Percentiles rank a stretch among this genome's conserved stretches.
Evolutionary conservation across 1,140 invertebrate species (phyloP).

Genomic region (Ephestia elutella): DNA sequence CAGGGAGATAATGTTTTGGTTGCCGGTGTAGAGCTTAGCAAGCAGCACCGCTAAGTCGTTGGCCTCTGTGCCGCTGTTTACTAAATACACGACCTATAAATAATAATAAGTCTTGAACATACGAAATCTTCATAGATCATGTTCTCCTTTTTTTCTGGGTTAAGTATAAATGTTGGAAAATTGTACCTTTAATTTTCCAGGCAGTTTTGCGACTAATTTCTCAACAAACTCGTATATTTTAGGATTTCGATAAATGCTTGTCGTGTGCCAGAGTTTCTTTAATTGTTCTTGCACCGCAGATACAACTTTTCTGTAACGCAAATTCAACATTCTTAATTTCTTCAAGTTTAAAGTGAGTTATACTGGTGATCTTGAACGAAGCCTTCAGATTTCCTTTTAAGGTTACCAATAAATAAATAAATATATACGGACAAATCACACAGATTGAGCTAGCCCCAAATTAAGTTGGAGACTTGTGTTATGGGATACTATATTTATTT

Average conservation of each 20-base stretch:
- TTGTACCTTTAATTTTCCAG: slow-evolving; percentile 89
- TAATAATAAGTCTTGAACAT: neutral
- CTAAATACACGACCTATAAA: slow-evolving; percentile 87
- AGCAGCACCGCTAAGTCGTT: slow-evolving; percentile 95
- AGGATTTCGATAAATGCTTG: slow-evolving; percentile 92
- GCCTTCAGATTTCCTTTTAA: no score
- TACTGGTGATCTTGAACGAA: no score
- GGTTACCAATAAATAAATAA: no score
- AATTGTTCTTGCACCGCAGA: slow-evolving; percentile 86
- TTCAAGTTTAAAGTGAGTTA: no score
- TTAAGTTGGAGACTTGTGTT: no score
- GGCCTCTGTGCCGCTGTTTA: slow-evolving; percentile 97
- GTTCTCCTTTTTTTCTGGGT: no score
- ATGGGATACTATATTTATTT: no score
- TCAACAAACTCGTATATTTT: slow-evolving; percentile 93
- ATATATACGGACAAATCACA: no score
- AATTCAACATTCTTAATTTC: neutral
- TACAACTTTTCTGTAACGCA: slow-evolving; percentile 79
- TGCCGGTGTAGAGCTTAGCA: slow-evolving; percentile 88
- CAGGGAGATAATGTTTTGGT: slow-evolving; percentile 90
- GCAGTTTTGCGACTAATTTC: slow-evolving; percentile 86
- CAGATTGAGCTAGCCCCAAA: no score
- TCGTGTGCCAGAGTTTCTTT: slow-evolving; percentile 91
- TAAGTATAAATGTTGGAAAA: no score
- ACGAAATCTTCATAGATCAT: no score